Conservation (phyloP, 2,888 invertebrate genomes). For the Nowickia ferox region DNA sequence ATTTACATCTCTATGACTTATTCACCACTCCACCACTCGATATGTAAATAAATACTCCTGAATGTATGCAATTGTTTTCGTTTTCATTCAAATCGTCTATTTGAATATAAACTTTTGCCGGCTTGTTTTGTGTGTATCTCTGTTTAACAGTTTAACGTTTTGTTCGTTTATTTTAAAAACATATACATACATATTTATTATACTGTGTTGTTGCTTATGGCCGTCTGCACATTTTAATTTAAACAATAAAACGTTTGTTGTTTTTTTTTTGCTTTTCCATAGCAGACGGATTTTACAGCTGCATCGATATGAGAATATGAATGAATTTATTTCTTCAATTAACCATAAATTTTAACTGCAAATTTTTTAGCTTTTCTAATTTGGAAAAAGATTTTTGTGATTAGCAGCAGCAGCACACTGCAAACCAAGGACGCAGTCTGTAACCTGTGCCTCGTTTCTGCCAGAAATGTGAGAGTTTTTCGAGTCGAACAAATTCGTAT, state of each 20-base stretch:
- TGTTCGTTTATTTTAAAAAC: background rate
- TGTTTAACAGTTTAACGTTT: background rate
- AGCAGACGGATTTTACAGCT: conserved; percentile 41
- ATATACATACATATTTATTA: too few relatives aligned
- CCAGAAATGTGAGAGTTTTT: too few relatives aligned
- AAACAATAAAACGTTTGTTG: conserved; percentile 31
- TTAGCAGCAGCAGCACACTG: too few relatives aligned
- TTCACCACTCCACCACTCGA: conserved; percentile 28
- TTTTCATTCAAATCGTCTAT: conserved; percentile 30
- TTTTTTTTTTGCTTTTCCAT: background rate
- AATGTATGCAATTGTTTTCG: conserved; percentile 53
- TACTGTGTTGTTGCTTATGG: background rate
- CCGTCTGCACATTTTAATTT: conserved; percentile 23
- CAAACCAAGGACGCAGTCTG: too few relatives aligned
- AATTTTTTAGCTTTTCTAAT: too few relatives aligned
- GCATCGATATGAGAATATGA: background rate
- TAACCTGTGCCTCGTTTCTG: too few relatives aligned
- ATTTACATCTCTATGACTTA: conserved; percentile 55
- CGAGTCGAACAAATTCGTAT: too few relatives aligned
- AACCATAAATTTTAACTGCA: background rate
- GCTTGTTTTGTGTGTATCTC: background rate
- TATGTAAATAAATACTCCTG: conserved; percentile 40
- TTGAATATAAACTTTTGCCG: background rate
- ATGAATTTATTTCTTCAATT: background rate
- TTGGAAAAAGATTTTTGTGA: too few relatives aligned